These are phyloP conservation scores for Heteromurus nitidus DNA, from an alignment of 2,888 invertebrate species.

Conservation along the genomic window DNA sequence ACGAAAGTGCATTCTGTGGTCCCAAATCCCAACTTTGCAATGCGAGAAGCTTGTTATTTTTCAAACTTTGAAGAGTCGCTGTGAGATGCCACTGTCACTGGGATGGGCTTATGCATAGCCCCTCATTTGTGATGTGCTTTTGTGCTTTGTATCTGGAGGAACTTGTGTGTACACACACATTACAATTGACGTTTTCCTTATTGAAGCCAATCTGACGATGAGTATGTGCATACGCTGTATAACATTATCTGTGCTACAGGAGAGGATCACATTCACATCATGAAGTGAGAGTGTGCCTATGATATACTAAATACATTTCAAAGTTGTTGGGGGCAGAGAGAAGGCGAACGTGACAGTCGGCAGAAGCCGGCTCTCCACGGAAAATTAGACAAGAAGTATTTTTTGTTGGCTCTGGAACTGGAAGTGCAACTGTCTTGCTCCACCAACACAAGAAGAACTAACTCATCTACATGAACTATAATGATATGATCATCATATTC, in stretches of 20 bases:
- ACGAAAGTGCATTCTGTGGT: conserved; percentile 30
- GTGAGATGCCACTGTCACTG: conserved; percentile 46
- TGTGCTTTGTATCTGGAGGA: too few species aligned
- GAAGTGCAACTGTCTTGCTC: conserved; percentile 39
- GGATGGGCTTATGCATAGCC: conserved; percentile 53
- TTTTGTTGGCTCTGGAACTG: conserved; percentile 56
- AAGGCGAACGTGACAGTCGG: conserved; percentile 55
- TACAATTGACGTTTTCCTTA: too few species aligned
- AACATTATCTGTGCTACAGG: too few species aligned
- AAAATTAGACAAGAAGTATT: conserved; percentile 24
- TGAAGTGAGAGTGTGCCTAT: background rate
- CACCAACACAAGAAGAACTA: background rate
- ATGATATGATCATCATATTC: background rate
- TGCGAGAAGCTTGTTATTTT: background rate
- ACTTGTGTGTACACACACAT: too few species aligned
- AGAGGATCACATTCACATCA: background rate
- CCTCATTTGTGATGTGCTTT: too few species aligned
- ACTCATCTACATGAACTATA: background rate
- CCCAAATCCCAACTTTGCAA: conserved; percentile 5
- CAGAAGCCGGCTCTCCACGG: conserved; percentile 50
- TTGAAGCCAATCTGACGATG: background rate
- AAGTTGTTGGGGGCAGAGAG: conserved; percentile 10
- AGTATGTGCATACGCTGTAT: background rate
- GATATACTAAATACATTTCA: background rate
- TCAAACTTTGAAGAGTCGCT: conserved; percentile 15